phyloP scores from a whole-genome alignment of 2,113 vertebrate genomes.

The Heliornis fulica region DNA sequence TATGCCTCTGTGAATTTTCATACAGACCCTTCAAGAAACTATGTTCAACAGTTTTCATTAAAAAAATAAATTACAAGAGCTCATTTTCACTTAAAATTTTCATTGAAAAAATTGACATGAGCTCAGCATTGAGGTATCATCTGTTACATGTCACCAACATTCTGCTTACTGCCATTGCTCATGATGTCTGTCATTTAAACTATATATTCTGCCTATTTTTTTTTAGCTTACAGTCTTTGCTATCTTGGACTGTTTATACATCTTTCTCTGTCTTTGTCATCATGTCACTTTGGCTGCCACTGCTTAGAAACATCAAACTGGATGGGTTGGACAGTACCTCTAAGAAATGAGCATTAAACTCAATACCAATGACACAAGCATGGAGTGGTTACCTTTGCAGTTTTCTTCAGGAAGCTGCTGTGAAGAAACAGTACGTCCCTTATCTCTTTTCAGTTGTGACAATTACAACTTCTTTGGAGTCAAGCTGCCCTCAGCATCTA shows the following conservation, averaged over 20 bases:
- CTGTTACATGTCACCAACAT: neutral
- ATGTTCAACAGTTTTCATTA: neutral
- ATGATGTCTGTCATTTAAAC: neutral
- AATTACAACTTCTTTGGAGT: neutral
- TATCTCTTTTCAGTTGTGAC: neutral
- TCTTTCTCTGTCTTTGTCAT: neutral
- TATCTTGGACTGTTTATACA: neutral
- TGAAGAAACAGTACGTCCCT: neutral
- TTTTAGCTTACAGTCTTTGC: neutral
- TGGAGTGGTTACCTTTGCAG: neutral
- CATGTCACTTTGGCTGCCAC: neutral
- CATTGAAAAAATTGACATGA: neutral
- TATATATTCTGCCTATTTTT: neutral
- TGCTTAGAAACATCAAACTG: neutral
- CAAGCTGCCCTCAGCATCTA: neutral
- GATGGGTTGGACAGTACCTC: neutral
- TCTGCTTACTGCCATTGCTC: neutral
- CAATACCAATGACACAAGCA: neutral
- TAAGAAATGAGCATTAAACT: neutral
- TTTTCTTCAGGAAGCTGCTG: neutral
- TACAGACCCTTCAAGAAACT: neutral
- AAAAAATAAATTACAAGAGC: fast-evolving
- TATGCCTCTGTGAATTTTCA: neutral
- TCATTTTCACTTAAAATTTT: neutral
- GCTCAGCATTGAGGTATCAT: neutral